A percentile compares a stretch with the other conserved stretches of the same genome.
Evolutionary conservation across 2,797 vertebrate species (phyloP).

Genomic region (Acipenser oxyrinchus): DNA sequence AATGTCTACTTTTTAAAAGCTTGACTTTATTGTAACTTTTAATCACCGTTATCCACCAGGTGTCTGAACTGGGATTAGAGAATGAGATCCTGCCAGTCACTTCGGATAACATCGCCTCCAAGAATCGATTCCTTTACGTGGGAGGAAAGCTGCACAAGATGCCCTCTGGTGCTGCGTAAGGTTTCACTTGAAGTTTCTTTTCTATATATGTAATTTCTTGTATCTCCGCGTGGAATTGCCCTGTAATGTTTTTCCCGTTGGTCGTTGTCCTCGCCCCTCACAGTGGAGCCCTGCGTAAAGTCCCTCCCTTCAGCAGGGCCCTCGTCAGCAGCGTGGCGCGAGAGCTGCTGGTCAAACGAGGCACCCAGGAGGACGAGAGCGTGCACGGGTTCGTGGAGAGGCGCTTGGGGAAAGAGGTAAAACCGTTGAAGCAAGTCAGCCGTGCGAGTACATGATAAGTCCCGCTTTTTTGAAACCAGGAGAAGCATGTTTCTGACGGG

Average conservation of each 20-base stretch:
- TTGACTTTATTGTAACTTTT: background rate
- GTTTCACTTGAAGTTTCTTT: background rate
- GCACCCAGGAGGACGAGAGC: slow-evolving; percentile 63
- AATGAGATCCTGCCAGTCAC: slow-evolving; percentile 66
- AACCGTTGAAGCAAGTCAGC: background rate
- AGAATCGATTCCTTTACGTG: slow-evolving; percentile 75
- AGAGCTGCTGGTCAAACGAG: slow-evolving; percentile 58
- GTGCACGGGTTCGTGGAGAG: slow-evolving; percentile 68
- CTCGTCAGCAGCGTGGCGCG: slow-evolving; percentile 58
- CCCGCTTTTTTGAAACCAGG: too few relatives aligned
- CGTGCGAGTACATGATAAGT: too few relatives aligned
- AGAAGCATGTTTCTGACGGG: too few relatives aligned
- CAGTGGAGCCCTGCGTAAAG: slow-evolving; percentile 53
- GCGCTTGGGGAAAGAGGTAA: slow-evolving; percentile 77
- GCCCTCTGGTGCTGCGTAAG: slow-evolving; percentile 67
- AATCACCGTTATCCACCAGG: slow-evolving; percentile 34
- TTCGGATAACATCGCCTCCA: slow-evolving; percentile 64
- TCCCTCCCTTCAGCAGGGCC: slow-evolving; percentile 72
- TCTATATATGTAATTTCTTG: too few relatives aligned
- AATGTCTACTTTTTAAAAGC: too few relatives aligned
- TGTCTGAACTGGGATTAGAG: slow-evolving; percentile 71
- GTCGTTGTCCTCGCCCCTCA: background rate
- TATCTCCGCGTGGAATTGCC: background rate
- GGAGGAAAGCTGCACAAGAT: slow-evolving; percentile 61
- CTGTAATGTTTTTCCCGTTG: background rate